Evolutionary conservation across 2,888 invertebrate species (phyloP).

Genomic region (Drosophila flavopinicola): DNA sequence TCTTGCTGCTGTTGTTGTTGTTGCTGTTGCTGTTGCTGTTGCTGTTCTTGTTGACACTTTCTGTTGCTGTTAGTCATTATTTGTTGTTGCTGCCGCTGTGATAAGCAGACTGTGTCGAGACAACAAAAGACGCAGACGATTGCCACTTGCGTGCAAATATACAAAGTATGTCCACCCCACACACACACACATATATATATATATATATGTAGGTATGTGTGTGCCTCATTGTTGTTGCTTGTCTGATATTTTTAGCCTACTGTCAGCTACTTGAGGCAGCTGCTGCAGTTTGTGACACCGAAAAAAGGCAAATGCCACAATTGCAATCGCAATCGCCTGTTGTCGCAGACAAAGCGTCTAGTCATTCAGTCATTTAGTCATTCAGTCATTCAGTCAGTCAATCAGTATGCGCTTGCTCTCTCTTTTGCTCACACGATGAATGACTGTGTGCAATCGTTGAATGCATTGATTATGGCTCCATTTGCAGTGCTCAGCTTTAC

Average conservation of each 20-base stretch:
- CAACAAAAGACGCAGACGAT: constrained; percentile 78
- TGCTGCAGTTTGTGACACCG: constrained; percentile 42
- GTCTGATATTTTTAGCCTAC: constrained; percentile 50
- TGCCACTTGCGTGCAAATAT: constrained; percentile 65
- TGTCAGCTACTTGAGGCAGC: constrained; percentile 48
- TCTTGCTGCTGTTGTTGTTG: constrained; percentile 48
- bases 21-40: constrained; percentile 35
- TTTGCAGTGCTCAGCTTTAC: constrained; percentile 14
- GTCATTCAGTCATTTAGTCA: constrained; percentile 57
- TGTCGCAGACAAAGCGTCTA: constrained; percentile 68
- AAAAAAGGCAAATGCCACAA: constrained; percentile 51
- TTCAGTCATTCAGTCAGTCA: constrained; percentile 34
- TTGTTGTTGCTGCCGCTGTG: constrained; percentile 36
- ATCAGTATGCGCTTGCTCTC: neutral
- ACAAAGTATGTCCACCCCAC: constrained; percentile 19
- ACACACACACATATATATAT: neutral
- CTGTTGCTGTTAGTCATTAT: constrained; percentile 62
- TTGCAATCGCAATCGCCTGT: constrained; percentile 40
- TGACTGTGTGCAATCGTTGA: constrained; percentile 41
- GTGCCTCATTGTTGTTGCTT: constrained; percentile 30
- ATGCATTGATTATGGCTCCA: constrained; percentile 53
- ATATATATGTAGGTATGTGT: constrained; percentile 11
- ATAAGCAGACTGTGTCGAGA: constrained; percentile 80
- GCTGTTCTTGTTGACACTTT: constrained; percentile 52
- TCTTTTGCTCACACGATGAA: constrained; percentile 28